phyloP scores from a whole-genome alignment of 2,113 vertebrate genomes.

The Apodemus sylvaticus region DNA sequence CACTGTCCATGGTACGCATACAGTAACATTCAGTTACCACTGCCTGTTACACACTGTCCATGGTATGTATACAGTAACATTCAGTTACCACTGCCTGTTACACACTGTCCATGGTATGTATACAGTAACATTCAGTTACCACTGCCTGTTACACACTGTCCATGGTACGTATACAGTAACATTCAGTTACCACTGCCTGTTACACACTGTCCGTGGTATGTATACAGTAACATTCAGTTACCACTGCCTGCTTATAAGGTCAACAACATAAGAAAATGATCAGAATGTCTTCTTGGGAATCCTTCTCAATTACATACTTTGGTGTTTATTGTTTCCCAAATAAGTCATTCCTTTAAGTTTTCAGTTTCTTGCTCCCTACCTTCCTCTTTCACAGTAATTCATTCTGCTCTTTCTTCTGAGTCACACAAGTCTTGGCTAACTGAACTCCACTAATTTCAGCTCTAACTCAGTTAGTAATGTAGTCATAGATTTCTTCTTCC shows the following conservation, averaged over 20 bases:
- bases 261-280: background rate
- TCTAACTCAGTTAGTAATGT: background rate
- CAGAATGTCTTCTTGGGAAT: background rate
- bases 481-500: background rate
- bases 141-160: background rate
- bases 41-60: background rate
- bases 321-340: conserved; percentile 17
- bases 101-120: too few relatives aligned
- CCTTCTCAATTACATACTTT: background rate
- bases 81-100: background rate
- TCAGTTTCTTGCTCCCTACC: background rate
- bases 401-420: background rate
- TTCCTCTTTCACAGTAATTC: background rate
- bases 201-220: too few relatives aligned
- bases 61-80: fast-evolving
- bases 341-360: background rate
- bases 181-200: background rate
- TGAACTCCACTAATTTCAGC: background rate
- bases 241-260: background rate
- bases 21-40: too few relatives aligned
- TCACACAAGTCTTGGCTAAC: background rate
- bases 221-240: too few relatives aligned
- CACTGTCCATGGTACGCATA: too few relatives aligned
- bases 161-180: background rate
- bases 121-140: too few relatives aligned